These are phyloP conservation scores for Bembecia ichneumoniformis DNA, from an alignment of 2,888 invertebrate genomes.

Conservation along the genomic window DNA sequence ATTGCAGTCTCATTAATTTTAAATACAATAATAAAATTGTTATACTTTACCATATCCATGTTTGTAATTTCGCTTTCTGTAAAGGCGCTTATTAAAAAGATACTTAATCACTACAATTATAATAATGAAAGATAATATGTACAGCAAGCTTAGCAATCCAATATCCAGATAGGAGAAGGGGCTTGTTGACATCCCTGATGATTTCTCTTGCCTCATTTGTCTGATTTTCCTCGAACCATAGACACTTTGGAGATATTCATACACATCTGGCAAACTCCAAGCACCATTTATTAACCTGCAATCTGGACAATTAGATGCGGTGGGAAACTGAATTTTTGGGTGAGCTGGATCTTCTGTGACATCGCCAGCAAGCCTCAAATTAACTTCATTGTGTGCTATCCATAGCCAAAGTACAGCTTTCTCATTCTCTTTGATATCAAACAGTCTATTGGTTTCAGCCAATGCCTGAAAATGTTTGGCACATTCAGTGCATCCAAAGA, in stretches of 20 bases:
- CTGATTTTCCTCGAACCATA: conserved; percentile 50
- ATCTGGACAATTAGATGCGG: conserved; percentile 73
- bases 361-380: conserved; percentile 88
- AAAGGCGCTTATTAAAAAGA: conserved; percentile 78
- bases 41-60: conserved; percentile 82
- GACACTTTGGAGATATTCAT: conserved; percentile 72
- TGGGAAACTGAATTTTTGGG: conserved; percentile 94
- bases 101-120: conserved; percentile 82
- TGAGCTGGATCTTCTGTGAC: conserved; percentile 89
- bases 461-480: conserved; percentile 90
- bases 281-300: conserved; percentile 74
- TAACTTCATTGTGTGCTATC: conserved; percentile 94
- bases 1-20: no score
- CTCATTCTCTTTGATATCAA: conserved; percentile 78
- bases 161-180: conserved; percentile 79
- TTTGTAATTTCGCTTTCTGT: conserved; percentile 81
- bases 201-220: conserved; percentile 23
- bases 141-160: conserved; percentile 82
- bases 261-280: conserved; percentile 77
- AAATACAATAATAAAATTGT: conserved; percentile 21
- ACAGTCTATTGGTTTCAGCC: conserved; percentile 79
- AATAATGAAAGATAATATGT: conserved; percentile 81
- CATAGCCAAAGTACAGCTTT: conserved; percentile 93
- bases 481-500: conserved; percentile 95
- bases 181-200: conserved; percentile 39